phyloP scores from a whole-genome alignment of 2,888 invertebrate species.

The Parnassius mnemosyne region DNA sequence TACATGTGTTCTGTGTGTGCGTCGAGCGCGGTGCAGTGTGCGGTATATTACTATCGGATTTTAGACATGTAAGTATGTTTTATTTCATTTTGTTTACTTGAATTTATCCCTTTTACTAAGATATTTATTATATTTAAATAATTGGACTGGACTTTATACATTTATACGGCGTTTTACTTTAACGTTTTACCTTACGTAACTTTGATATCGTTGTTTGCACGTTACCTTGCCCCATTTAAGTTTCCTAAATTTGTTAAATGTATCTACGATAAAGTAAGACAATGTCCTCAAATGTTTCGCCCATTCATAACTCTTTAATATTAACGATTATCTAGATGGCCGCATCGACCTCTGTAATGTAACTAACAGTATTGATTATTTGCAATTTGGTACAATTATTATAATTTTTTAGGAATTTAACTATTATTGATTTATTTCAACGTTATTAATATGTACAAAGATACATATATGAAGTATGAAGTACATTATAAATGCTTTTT shows the following conservation, averaged over 20 bases:
- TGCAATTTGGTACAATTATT: constrained; percentile 18
- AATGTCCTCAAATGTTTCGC: constrained; percentile 16
- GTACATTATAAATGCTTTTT: neutral
- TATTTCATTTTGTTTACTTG: constrained; percentile 22
- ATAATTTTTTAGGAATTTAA: neutral
- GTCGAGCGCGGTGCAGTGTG: constrained; percentile 72
- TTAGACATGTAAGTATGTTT: constrained; percentile 69
- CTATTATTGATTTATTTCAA: neutral
- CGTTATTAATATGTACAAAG: too few relatives aligned
- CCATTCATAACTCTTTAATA: constrained; percentile 18
- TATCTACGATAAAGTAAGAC: neutral
- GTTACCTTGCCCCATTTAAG: constrained; percentile 69
- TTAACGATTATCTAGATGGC: constrained; percentile 30
- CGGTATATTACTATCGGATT: constrained; percentile 63
- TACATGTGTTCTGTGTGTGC: too few relatives aligned
- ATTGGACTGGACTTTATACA: constrained; percentile 2
- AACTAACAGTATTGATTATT: constrained; percentile 33
- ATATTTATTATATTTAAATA: neutral
- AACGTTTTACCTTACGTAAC: constrained; percentile 69
- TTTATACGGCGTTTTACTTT: constrained; percentile 21
- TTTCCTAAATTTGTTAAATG: constrained; percentile 31
- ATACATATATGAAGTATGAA: too few relatives aligned
- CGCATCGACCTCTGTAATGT: constrained; percentile 23
- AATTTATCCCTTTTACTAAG: constrained; percentile 2
- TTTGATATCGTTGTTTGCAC: constrained; percentile 70